Base-by-base conservation (phyloP, 2,888 invertebrate species). In the Drosophila paracracens region DNA sequence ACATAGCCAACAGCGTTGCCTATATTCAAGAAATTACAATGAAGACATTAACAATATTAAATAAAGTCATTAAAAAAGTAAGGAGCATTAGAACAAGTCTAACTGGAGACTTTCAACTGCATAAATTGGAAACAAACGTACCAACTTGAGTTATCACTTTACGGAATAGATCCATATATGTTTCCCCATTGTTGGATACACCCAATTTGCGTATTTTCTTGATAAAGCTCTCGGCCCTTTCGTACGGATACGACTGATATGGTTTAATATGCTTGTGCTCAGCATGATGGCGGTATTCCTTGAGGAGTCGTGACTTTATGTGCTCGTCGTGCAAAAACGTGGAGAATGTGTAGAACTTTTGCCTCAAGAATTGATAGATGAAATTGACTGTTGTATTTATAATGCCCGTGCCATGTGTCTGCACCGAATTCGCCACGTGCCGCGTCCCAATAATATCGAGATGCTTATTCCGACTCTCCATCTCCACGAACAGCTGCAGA, bases 251-350 rank as follows among this genome's bases (percentile, higher is more conserved):
- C 8, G 91, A 76, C 5, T 90, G 85, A 70, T 86, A 90, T 35
- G 81, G 76, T 18, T 79, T 76, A 8, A 67, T 79, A 27, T 91
- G 90, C 73, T 92, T 93, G 5, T 86, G 81, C 50, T 98, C 98
- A 74, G 96, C 95, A 90, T 98, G 97, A 91, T 95, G 96, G 81
- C 97, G 95, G 74, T 97, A 94, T 92, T 99, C 99, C 93, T 98
- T 98, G 79, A 98, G 95, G 4, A 99, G 94, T 66, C 98, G 95
- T 0, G 99, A 98, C 93, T 99, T 99, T 58, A 99, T 98, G 90
- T 98, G 98, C 93, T 99, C 99, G 92, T 99, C 99, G 91, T 97
- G 99, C 93, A 99, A 95, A 92, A 99, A 99, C 93, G 99, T 99
- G 0, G 99, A 99, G 92, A 99, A 98, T 1, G 96, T 96, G 85